phyloP scores from a whole-genome alignment of 1,140 invertebrate genomes.

The Colletes gigas region DNA sequence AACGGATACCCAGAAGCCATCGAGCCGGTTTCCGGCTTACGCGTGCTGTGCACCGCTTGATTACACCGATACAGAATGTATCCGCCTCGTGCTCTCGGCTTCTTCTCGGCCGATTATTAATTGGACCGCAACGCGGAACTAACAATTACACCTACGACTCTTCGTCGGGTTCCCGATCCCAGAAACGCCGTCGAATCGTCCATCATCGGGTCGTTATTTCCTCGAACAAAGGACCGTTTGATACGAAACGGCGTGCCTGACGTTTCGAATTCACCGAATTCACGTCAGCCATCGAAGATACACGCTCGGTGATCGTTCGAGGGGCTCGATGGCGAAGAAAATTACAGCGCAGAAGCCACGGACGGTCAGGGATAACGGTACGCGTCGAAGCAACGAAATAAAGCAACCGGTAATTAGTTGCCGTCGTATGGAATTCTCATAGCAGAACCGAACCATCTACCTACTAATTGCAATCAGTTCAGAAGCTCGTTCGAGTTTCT shows the following conservation, averaged over 20 bases:
- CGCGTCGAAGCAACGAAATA: slow-evolving; percentile 51
- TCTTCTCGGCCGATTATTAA: slow-evolving; percentile 5
- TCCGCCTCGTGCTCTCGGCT: slow-evolving; percentile 13
- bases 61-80: slow-evolving; percentile 44
- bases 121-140: slow-evolving; percentile 7
- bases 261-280: no score
- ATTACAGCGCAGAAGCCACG: slow-evolving; percentile 22
- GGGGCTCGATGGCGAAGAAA: slow-evolving; percentile 16
- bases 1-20: slow-evolving; percentile 63
- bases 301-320: not conserved
- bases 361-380: slow-evolving; percentile 44
- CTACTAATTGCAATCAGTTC: slow-evolving; percentile 30
- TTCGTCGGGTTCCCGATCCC: not conserved
- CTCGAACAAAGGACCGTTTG: no score
- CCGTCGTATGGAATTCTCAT: slow-evolving; percentile 16
- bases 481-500: not conserved
- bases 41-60: slow-evolving; percentile 37
- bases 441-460: not conserved
- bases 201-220: no score
- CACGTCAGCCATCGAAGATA: no score
- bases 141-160: slow-evolving; percentile 8
- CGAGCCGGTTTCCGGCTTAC: slow-evolving; percentile 64
- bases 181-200: no score
- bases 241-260: no score
- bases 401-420: slow-evolving; percentile 61